Evolutionary conservation across 2,888 invertebrate genomes (phyloP), one percentile per base, ranked within the genome.

Genomic region (Drosophila lacicola): DNA sequence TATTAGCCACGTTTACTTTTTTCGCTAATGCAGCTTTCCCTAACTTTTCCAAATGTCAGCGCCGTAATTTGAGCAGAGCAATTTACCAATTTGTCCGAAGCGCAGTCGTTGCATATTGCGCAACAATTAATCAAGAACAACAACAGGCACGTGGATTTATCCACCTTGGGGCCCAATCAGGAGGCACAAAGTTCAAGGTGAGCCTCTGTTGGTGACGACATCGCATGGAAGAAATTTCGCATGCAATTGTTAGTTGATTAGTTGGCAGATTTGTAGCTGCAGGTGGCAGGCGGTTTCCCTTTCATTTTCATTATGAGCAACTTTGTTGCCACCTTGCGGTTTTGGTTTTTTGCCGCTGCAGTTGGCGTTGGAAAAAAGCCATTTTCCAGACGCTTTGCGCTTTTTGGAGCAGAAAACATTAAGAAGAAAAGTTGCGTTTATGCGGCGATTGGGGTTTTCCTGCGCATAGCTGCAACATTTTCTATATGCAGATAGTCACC

Each of bases 341-440:
- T 19, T 34, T 8, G 4, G 4, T 41, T 67, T 67, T 56, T 37
- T 61, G 6, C 34, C 19, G 33, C 25, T 29, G 57, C 51, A 14
- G 33, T 29, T 55, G 41, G 17, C 1, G 17, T 17, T 17, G 17
- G 17, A 17, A 37, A 70, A 64, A 71, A 29, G 29, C 39, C 50
- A 73, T 82, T 87, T 88, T 75, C 65, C 89, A 89, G 75, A 69
- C 81, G 71, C 74, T 82, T 88, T 82, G 88, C 83, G 89, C 74
- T 90, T 86, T 88, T 88, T 90, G 87, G 88, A 88, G 88, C 90
- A 90, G 81, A 88, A 83, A 90, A 73, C 68, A 80, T 76, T 74
- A 68, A 50, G 63, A 70, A 61, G 69, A 63, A 65, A 55, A 53
- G 51, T 46, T 53, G 61, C 58, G 70, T 68, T 62, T 47, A 58